These are phyloP conservation scores for Sphyrna mokarran DNA, from an alignment of 2,113 vertebrate genomes.

Conservation along the genomic window DNA sequence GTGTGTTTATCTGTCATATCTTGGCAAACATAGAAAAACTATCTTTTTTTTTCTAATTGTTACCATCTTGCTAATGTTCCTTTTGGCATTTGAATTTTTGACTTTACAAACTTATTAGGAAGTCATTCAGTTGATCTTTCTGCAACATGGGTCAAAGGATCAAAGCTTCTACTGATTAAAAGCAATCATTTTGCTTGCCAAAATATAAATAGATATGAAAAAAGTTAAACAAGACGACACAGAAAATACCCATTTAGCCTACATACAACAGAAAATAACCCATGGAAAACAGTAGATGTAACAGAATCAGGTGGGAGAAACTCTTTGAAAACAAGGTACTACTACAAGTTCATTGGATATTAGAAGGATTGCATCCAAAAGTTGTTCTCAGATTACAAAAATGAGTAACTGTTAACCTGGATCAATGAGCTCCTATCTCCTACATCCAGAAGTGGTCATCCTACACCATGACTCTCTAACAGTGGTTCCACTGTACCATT, in stretches of 20 bases:
- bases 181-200: neutral
- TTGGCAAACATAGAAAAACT: neutral
- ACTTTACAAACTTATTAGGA: neutral
- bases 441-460: neutral
- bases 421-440: neutral
- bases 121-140: neutral
- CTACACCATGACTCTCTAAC: neutral
- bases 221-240: neutral
- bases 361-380: neutral
- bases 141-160: slow-evolving; percentile 9
- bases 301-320: neutral
- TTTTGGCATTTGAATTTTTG: neutral
- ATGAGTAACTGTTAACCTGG: neutral
- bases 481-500: neutral
- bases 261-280: neutral
- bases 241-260: neutral
- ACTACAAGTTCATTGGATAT: neutral
- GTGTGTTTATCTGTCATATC: neutral
- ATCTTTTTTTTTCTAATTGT: neutral
- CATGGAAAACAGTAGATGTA: neutral
- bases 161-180: neutral
- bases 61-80: slow-evolving; percentile 26
- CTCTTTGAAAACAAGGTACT: neutral
- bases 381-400: neutral
- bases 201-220: neutral